These are phyloP conservation scores for Orthosia cruda DNA, from an alignment of 2,888 invertebrate genomes.

Conservation along the genomic window DNA sequence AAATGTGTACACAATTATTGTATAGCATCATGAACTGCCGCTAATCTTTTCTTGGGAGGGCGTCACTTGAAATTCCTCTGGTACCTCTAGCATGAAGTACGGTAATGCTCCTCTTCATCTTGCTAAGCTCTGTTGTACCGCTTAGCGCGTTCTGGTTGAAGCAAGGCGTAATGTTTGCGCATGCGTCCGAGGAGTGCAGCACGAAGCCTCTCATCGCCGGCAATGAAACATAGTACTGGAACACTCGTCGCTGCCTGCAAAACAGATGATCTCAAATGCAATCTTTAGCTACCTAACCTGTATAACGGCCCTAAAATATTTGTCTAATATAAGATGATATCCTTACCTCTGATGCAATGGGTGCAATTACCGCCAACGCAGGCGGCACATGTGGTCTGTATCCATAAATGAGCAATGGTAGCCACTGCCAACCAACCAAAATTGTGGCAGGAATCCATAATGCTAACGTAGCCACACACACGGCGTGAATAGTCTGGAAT, in stretches of 20 bases:
- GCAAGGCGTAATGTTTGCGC: constrained; percentile 87
- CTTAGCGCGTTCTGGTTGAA: constrained; percentile 85
- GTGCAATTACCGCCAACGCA: constrained; percentile 87
- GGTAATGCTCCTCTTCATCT: constrained; percentile 16
- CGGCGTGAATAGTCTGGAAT: constrained; percentile 84
- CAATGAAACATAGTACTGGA: constrained; percentile 88
- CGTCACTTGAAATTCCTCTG: constrained; percentile 27
- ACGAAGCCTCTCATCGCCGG: constrained; percentile 87
- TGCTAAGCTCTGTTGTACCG: constrained; percentile 72
- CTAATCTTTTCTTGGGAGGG: constrained; percentile 32
- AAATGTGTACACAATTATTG: constrained; percentile 48
- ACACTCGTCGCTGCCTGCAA: constrained; percentile 89
- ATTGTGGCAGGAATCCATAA: constrained; percentile 90
- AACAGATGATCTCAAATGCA: neutral
- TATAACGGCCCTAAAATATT: no score
- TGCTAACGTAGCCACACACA: constrained; percentile 85
- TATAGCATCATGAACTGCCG: constrained; percentile 47
- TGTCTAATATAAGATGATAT: neutral
- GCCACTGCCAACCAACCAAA: constrained; percentile 88
- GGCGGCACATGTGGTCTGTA: constrained; percentile 88
- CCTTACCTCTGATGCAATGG: constrained; percentile 90
- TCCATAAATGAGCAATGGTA: constrained; percentile 83
- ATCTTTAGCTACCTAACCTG: neutral
- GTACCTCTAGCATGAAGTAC: constrained; percentile 17
- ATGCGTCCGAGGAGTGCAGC: constrained; percentile 90